Evolutionary conservation across 2,888 invertebrate genomes (phyloP), one percentile per base, ranked within the genome.

Genomic region (Trissolcus japonicus): DNA sequence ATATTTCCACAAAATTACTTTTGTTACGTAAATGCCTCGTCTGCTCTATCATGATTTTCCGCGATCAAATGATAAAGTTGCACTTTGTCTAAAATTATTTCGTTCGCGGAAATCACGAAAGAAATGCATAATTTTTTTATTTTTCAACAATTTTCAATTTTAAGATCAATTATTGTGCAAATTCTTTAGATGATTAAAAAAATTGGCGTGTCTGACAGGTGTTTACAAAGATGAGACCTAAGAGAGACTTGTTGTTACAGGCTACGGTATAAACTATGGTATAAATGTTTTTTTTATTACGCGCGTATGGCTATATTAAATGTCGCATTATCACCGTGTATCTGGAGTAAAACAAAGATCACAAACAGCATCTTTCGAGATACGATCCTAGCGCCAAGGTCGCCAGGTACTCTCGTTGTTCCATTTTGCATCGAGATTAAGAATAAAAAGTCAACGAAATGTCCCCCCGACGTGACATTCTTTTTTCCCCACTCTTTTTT

Each of bases 381-480:
- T 82, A 79, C 82, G 84, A 85, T 84, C 82, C 80, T 74, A 78
- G 73, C 80, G 63, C 63, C 85, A 86, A 86, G 85, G 85, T 81
- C 83, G 81, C 80, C 84, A 80, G 65, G 84, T 82, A 80, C 78
- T 82, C 72, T 63, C 51, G 69, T 69, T 83, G 83, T 80, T 82
- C 82, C 81, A 83, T 80, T 85, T 84, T 85, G 82, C 81, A 77
- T 73, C 60, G 25, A 59, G 25, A 68, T 67, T 2, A 35, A 35
- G 35, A 35, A 35, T 35, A 35, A 35, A 35, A 35, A 35, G 35
- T 35, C 35, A 9, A 35, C 35, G 35, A 35, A 35, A 35, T 35
- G 35, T 35, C 35, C 35, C 35, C 35, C 35, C 35, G 9, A 35
- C 35, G 35, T 35, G 35, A 35, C 35, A 35, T 35, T 35, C 35